Base-by-base conservation (phyloP, 2,797 vertebrate genomes). In the Hafferia zeledoni region DNA sequence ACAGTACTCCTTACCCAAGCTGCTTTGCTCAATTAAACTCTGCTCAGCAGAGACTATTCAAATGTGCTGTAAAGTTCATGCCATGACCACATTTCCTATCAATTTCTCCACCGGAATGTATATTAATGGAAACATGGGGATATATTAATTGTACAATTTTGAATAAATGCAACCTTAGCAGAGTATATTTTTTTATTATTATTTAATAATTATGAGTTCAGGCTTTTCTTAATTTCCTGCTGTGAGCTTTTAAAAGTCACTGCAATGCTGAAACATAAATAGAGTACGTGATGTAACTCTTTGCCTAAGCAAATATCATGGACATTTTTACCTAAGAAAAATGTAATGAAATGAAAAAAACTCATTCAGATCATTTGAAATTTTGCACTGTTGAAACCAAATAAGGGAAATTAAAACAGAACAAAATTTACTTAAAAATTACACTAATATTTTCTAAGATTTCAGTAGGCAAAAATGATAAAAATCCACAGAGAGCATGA, bases 171-270 rank as follows among this genome's bases (percentile, higher is more conserved):
- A 95, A 83, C 91, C 95, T 92, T 95, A 92, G 93, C 89, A 84
- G 95, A 94, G 77, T 53, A 94, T 55, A 93, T 95, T 96, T 96
- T 95, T 95, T 97, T 94, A 94, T 96, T 96, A 97, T 95, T 94
- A 96, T 96, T 97, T 96, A 95, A 96, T 96, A 96, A 97, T 95
- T 95, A 95, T 43, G 92, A 95, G 92, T 96, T 96, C 95, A 95
- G 55, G 89, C 85, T 94, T 96, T 96, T 94, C 94, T 95, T 96
- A 89, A 96, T 97, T 96, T 94, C 94, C 96, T 97, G 94, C 94
- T 96, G 94, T 94, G 94, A 94, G 93, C 94, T 97, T 96, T 96
- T 96, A 96, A 97, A 96, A 95, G 95, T 95, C 59, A 92, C 72
- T 39, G 90, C 53, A 87, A 92, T 72, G 56, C 93, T 96, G 95